These are phyloP conservation scores for Enhydra lutris DNA, from an alignment of 2,113 vertebrate genomes.

Conservation along the genomic window DNA sequence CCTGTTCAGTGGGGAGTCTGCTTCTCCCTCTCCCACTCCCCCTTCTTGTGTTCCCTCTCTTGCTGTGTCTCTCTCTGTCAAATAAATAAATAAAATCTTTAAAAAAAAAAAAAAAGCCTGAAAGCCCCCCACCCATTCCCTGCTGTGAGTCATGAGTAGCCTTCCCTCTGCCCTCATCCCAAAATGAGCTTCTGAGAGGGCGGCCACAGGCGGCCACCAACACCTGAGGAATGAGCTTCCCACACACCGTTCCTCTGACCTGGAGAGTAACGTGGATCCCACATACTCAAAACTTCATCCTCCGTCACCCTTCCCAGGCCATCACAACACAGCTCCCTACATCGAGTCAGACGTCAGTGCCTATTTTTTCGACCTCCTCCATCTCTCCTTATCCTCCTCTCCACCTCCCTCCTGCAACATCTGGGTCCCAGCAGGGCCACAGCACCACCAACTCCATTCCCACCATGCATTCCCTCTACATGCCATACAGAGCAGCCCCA, in stretches of 20 bases:
- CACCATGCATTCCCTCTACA: rapidly evolving
- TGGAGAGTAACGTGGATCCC: not conserved
- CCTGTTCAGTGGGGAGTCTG: too few species aligned
- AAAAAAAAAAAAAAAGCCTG: not conserved
- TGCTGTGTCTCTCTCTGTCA: too few species aligned
- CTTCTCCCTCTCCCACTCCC: too few species aligned
- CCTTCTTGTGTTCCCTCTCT: too few species aligned
- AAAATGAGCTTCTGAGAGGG: not conserved
- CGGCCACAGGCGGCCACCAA: not conserved
- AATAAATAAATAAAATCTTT: too few species aligned
- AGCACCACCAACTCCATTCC: not conserved
- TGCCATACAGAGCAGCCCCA: not conserved
- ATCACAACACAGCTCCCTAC: rapidly evolving
- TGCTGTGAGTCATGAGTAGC: not conserved
- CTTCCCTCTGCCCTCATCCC: not conserved
- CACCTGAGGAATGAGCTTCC: not conserved
- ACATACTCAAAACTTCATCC: not conserved
- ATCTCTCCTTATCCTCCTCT: not conserved
- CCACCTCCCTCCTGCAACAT: not conserved
- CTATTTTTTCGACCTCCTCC: not conserved
- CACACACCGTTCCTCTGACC: not conserved
- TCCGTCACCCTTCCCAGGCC: not conserved
- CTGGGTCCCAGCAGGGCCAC: not conserved
- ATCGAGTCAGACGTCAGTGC: not conserved
- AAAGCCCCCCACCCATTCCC: not conserved